Evolutionary conservation across 2,797 vertebrate species (phyloP), one percentile per base, ranked within the genome.

Genomic region (Xyrichtys novacula): DNA sequence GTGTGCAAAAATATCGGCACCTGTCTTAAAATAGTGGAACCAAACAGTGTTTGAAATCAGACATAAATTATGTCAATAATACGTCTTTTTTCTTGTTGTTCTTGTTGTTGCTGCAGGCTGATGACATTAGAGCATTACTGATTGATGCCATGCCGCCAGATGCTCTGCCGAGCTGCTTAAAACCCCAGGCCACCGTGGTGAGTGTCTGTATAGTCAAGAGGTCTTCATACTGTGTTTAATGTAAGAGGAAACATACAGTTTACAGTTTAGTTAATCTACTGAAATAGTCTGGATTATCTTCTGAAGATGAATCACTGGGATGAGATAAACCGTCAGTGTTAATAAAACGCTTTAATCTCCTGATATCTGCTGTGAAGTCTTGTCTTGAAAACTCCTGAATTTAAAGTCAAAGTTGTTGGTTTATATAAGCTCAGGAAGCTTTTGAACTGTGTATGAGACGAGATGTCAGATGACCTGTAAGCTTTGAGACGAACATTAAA

Each of bases 111-210:
- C 57, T 58, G 8, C 85, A 91, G 89, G 91, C 91, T 43, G 91
- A 99, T 38, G 98, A 99, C 80, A 98, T 99, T 86, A 92, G 97
- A 86, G 97, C 97, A 1, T 76, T 99, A 89, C 90, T 99, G 87
- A 96, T 98, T 71, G 98, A 99, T 11, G 97, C 98, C 0, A 99
- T 99, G 98, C 98, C 98, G 2, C 98, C 98, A 1, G 97, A 98
- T 63, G 95, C 96, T 63, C 93, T 99, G 76, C 97, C 98, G 10
- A 97, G 93, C 1, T 98, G 97, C 79, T 95, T 98, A 55, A 99
- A 99, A 85, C 97, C 97, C 38, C 97, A 97, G 84, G 96, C 97
- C 9, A 98, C 97, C 3, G 96, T 98, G 68, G 96, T 98, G 87
- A 96, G 96, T 78, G 92, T 94, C 32, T 43, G 39, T 32, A 65